Conservation (phyloP, 2,113 vertebrate genomes). For the Myiagra hebetior region DNA sequence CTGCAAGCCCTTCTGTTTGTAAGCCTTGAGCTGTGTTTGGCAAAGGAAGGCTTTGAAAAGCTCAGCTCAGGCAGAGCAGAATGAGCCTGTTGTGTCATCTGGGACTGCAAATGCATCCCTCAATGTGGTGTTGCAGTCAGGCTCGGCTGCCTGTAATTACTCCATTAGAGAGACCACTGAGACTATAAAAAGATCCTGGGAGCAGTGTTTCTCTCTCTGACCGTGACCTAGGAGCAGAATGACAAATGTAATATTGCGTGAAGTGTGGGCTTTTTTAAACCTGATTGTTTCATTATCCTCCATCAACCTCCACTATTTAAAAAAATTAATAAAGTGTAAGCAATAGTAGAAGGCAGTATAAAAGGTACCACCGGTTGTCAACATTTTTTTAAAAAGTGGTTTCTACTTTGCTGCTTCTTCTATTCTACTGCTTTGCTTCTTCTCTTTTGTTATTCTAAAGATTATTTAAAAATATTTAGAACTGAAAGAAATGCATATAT, state of each 20-base stretch:
- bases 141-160: background rate
- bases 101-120: background rate
- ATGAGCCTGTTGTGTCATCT: background rate
- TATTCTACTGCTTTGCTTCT: background rate
- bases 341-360: background rate
- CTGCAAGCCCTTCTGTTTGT: background rate
- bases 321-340: background rate
- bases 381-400: background rate
- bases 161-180: background rate
- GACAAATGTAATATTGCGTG: background rate
- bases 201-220: background rate
- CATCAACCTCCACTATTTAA: background rate
- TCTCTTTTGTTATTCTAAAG: background rate
- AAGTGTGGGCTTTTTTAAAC: background rate
- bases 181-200: background rate
- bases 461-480: slow-evolving; percentile 20
- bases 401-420: background rate
- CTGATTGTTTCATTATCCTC: background rate
- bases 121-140: background rate
- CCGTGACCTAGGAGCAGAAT: background rate
- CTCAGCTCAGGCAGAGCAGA: background rate
- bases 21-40: background rate
- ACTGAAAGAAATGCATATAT: background rate
- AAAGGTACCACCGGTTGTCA: background rate
- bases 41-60: background rate